These are phyloP conservation scores for Mallateleia sp. DNA, from an alignment of 2,888 invertebrate species.

Conservation along the genomic window DNA sequence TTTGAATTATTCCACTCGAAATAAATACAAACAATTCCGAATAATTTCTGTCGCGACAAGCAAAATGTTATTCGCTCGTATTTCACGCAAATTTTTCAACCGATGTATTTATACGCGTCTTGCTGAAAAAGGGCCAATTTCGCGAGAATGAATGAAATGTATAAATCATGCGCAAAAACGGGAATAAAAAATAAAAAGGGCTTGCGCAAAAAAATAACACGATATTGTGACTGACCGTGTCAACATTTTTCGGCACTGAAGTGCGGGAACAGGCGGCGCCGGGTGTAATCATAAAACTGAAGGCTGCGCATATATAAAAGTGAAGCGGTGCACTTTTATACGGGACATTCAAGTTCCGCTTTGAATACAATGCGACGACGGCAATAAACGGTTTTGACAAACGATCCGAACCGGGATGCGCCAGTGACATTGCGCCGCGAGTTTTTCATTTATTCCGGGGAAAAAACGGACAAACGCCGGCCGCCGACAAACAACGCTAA, in stretches of 20 bases:
- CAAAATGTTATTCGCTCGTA: conserved; percentile 60
- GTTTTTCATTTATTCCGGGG: conserved; percentile 84
- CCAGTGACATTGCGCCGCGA: conserved; percentile 76
- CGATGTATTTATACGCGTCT: conserved; percentile 72
- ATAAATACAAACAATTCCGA: conserved; percentile 62
- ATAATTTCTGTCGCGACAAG: conserved; percentile 68
- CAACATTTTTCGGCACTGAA: conserved; percentile 74
- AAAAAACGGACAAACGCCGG: conserved; percentile 85
- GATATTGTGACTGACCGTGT: conserved; percentile 74
- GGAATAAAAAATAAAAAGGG: conserved; percentile 34
- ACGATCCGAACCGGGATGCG: conserved; percentile 83
- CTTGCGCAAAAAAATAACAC: conserved; percentile 45
- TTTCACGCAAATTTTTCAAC: conserved; percentile 54
- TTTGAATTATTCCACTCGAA: conserved; percentile 49
- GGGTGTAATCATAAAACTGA: conserved; percentile 78
- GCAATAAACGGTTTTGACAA: conserved; percentile 89
- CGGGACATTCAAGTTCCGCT: conserved; percentile 82
- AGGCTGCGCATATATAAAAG: conserved; percentile 79
- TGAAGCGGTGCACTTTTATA: conserved; percentile 80
- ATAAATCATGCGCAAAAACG: conserved; percentile 70
- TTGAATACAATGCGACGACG: conserved; percentile 86
- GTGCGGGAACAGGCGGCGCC: conserved; percentile 75
- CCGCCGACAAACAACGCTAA: conserved; percentile 81
- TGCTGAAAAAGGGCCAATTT: conserved; percentile 65
- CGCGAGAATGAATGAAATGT: conserved; percentile 54